Conservation (phyloP, 1,140 invertebrate species). For the Tetragonula clypearis region DNA sequence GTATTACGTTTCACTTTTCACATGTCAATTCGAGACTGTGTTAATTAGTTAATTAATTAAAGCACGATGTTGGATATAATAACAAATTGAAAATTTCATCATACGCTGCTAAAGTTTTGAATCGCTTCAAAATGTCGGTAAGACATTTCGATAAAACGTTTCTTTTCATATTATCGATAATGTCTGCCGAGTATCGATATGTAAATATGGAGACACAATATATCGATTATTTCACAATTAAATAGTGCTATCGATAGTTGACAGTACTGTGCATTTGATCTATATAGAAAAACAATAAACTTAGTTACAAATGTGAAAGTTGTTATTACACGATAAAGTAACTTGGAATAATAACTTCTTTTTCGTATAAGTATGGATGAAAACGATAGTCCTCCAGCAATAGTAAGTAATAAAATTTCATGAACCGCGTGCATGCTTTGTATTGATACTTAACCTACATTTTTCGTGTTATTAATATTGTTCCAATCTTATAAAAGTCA, state of each 20-base stretch:
- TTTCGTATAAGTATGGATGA: conserved; percentile 25
- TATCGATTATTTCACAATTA: neutral
- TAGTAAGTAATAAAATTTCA: conserved; percentile 30
- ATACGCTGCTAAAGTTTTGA: neutral
- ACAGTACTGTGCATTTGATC: neutral
- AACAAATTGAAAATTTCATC: neutral
- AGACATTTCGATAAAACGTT: neutral
- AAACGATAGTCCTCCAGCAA: neutral
- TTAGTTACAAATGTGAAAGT: conserved; percentile 8
- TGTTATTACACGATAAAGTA: neutral
- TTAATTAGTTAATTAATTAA: neutral
- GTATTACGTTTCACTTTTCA: neutral
- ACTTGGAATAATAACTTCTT: neutral
- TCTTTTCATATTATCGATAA: conserved; percentile 1
- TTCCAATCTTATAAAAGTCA: neutral
- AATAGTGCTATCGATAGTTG: neutral
- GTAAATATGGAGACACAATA: neutral
- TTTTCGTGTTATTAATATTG: neutral
- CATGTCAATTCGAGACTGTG: neutral
- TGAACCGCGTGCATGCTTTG: neutral
- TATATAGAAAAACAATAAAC: neutral
- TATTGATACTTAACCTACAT: conserved; percentile 17
- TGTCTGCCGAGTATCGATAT: neutral
- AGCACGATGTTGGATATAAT: neutral
- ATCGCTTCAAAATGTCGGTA: neutral